Percentiles rank a stretch among this genome's conserved stretches.
phyloP scores from a whole-genome alignment of 2,113 vertebrate genomes.

The Pontoporia blainvillei region DNA sequence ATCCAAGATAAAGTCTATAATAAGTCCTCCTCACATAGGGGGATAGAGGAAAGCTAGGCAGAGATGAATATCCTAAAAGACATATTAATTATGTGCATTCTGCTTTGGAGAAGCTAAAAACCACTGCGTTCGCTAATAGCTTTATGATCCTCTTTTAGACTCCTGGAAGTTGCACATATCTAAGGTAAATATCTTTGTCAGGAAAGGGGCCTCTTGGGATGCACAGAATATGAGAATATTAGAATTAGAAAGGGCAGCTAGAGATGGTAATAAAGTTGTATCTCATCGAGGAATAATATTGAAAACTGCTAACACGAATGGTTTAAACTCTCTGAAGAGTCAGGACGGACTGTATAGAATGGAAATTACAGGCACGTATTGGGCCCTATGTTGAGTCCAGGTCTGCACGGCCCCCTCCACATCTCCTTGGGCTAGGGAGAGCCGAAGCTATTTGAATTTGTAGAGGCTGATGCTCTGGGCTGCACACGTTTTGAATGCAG shows the following conservation, averaged over 20 bases:
- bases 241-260: constrained; percentile 63
- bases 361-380: background rate
- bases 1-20: constrained; percentile 7
- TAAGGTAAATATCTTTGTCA: constrained; percentile 67
- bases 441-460: background rate
- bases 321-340: constrained; percentile 16
- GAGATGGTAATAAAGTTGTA: constrained; percentile 54
- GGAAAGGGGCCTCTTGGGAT: constrained; percentile 45
- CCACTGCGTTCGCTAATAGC: background rate
- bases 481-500: background rate
- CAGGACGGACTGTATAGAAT: background rate
- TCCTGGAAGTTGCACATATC: constrained; percentile 48
- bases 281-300: constrained; percentile 49
- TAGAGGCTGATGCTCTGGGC: background rate
- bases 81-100: constrained; percentile 10
- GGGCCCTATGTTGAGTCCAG: background rate
- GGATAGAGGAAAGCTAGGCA: background rate
- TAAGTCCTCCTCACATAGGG: background rate
- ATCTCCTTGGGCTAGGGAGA: background rate
- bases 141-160: constrained; percentile 44
- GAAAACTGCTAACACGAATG: constrained; percentile 47
- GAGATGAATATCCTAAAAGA: constrained; percentile 13
- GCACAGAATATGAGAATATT: constrained; percentile 46
- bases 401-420: no score
- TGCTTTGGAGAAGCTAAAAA: constrained; percentile 45